These are phyloP conservation scores for Eidolon dupreanum DNA, from an alignment of 2,797 vertebrate genomes.

Conservation along the genomic window DNA sequence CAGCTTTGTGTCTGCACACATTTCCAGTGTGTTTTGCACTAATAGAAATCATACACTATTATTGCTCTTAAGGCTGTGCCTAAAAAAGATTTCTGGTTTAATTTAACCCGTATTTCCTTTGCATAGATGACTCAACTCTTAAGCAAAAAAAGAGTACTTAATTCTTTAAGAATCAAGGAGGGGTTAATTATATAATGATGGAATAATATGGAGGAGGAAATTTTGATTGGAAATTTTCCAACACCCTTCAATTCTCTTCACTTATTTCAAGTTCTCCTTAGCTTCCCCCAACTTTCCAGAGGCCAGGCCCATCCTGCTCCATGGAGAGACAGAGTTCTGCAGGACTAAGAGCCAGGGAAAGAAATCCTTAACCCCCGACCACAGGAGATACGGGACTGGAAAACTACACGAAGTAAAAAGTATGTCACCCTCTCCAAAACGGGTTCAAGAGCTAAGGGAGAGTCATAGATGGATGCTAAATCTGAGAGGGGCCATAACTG, in stretches of 20 bases:
- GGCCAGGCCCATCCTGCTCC: too few species aligned
- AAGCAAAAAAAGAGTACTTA: neutral
- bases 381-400: neutral
- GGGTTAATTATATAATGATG: neutral
- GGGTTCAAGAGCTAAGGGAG: neutral
- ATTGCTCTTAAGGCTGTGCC: neutral
- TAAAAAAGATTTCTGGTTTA: constrained; percentile 42
- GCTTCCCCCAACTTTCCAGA: neutral
- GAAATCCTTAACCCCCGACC: neutral
- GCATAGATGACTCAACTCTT: constrained; percentile 64
- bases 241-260: neutral
- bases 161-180: neutral
- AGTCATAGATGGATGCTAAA: neutral
- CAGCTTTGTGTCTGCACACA: neutral
- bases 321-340: neutral
- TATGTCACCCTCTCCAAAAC: neutral
- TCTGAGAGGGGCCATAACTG: neutral
- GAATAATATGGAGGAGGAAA: neutral
- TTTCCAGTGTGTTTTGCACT: neutral
- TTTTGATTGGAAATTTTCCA: neutral
- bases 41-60: neutral
- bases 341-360: neutral
- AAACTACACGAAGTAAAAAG: neutral
- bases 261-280: neutral
- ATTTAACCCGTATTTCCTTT: constrained; percentile 53